Evolutionary conservation across 2,797 vertebrate species (phyloP).

Genomic region (Amniataba percoides): DNA sequence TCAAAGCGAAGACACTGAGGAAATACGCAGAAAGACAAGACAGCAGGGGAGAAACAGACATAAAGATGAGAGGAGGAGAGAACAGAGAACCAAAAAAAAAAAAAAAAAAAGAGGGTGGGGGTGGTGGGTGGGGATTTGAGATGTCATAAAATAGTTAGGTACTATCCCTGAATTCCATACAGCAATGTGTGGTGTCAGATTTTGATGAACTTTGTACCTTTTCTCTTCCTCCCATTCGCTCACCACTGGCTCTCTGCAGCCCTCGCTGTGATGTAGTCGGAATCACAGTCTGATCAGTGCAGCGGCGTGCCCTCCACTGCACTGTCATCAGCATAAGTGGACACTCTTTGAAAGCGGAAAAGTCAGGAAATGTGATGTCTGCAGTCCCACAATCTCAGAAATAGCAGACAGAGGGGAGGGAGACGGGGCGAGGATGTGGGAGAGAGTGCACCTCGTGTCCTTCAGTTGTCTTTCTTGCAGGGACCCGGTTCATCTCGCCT

Average conservation of each 20-base stretch:
- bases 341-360: constrained; percentile 67
- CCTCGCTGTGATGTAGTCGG: constrained; percentile 41
- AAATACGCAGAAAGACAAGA: constrained; percentile 65
- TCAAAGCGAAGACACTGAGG: constrained; percentile 73
- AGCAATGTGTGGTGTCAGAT: constrained; percentile 49
- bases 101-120: constrained; percentile 7
- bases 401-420: constrained; percentile 46
- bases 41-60: constrained; percentile 65
- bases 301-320: constrained; percentile 46
- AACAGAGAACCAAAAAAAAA: constrained; percentile 54
- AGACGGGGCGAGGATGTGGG: constrained; percentile 3
- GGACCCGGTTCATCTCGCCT: constrained; percentile 59
- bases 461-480: constrained; percentile 65
- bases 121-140: constrained; percentile 65
- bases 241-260: constrained; percentile 14
- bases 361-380: constrained; percentile 66
- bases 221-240: constrained; percentile 13
- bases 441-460: constrained; percentile 63
- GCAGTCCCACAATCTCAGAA: constrained; percentile 58
- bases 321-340: constrained; percentile 70
- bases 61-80: constrained; percentile 66
- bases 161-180: constrained; percentile 57
- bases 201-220: constrained; percentile 55
- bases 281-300: constrained; percentile 55
- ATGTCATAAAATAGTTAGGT: constrained; percentile 66